A percentile compares a stretch with the other conserved stretches of the same genome.
Conservation (phyloP, 2,113 vertebrate species). For the Salvator merianae region DNA sequence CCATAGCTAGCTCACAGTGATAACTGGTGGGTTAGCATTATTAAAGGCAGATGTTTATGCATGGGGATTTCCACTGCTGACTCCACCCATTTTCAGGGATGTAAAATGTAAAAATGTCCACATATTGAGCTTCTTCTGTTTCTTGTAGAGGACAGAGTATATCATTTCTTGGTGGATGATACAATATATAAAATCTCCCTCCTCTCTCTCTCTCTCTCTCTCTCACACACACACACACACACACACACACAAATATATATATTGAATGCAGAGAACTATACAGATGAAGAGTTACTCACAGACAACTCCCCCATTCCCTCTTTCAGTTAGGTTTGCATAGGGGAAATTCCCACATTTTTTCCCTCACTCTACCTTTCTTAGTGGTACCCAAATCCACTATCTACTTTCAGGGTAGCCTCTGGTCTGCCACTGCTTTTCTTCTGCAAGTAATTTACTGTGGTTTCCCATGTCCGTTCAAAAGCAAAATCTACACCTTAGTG, state of each 20-base stretch:
- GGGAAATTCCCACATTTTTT: neutral
- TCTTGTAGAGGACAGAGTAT: too few species aligned
- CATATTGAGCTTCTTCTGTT: too few species aligned
- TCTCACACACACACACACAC: too few species aligned
- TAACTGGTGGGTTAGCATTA: too few species aligned
- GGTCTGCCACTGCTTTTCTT: neutral
- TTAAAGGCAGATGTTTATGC: too few species aligned
- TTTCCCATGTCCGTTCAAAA: neutral
- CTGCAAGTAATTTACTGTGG: conserved; percentile 31
- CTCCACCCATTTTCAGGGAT: too few species aligned
- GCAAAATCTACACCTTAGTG: neutral
- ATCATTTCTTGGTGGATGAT: too few species aligned
- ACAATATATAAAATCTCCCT: too few species aligned
- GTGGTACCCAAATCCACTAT: neutral
- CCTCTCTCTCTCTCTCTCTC: too few species aligned
- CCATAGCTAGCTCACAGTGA: too few species aligned
- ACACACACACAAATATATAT: neutral
- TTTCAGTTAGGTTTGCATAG: neutral
- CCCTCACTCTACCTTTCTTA: neutral
- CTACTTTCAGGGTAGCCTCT: neutral
- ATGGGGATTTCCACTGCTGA: too few species aligned
- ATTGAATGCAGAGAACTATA: neutral
- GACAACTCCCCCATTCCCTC: neutral
- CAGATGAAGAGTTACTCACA: neutral
- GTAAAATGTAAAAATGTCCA: too few species aligned